Evolutionary conservation across 2,888 invertebrate species (phyloP).

Genomic region (Sussaba pulchella): DNA sequence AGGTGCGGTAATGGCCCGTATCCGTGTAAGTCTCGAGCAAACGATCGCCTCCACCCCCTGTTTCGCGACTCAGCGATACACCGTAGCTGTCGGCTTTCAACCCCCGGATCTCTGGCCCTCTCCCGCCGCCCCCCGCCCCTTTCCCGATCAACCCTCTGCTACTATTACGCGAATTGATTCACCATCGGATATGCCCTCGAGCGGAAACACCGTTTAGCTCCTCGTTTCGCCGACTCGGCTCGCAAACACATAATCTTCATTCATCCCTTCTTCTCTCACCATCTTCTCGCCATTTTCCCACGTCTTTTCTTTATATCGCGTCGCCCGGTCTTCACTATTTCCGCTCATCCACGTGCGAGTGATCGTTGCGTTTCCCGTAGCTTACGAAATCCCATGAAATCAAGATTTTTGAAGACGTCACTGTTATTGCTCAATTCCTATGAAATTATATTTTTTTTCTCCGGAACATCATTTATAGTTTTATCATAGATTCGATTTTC

Average conservation of each 20-base stretch:
- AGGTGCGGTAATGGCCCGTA: conserved; percentile 83
- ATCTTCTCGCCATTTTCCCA: conserved; percentile 25
- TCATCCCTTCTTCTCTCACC: conserved; percentile 2
- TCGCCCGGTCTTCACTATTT: conserved; percentile 7
- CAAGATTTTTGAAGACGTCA: not conserved
- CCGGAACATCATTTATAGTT: no score
- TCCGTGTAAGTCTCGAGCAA: conserved; percentile 64
- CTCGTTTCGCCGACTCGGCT: conserved; percentile 75
- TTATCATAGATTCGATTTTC: no score
- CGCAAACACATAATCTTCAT: conserved; percentile 15
- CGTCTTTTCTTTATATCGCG: conserved; percentile 26
- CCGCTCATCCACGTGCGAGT: not conserved
- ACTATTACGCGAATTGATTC: conserved; percentile 83
- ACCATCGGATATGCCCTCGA: conserved; percentile 75
- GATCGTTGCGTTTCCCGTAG: not conserved
- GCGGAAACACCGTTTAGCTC: conserved; percentile 80
- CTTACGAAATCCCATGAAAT: not conserved
- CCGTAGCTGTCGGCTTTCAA: conserved; percentile 38
- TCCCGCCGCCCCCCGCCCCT: no score
- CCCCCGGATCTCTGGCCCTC: conserved; percentile 71
- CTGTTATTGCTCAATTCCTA: conserved; percentile 20
- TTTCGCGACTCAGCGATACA: conserved; percentile 46
- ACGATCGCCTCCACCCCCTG: conserved; percentile 53
- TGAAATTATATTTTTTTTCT: no score
- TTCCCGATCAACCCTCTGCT: conserved; percentile 70